Evolutionary conservation across 2,888 invertebrate genomes (phyloP).

Genomic region (Sinelater perroti): DNA sequence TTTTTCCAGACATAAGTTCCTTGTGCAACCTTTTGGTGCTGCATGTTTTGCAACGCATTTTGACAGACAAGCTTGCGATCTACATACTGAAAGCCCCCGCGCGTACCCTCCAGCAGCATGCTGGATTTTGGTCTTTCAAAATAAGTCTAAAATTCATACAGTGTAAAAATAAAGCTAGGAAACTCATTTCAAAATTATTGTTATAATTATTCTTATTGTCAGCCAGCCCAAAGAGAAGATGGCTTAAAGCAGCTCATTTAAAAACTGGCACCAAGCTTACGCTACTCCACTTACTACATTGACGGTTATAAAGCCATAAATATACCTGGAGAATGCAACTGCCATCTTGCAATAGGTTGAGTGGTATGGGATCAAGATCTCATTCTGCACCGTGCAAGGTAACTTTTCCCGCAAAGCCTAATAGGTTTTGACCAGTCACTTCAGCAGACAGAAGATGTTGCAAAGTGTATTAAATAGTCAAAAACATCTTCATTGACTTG

Average conservation of each 20-base stretch:
- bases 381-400: conserved; percentile 83
- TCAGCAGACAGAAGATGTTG: conserved; percentile 68
- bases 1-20: no score
- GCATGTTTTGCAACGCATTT: no score
- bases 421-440: conserved; percentile 79
- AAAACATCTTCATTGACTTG: conserved; percentile 92
- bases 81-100: no score
- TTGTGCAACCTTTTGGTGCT: no score
- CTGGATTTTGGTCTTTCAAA: no score
- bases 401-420: conserved; percentile 80
- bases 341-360: conserved; percentile 84
- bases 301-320: conserved; percentile 89
- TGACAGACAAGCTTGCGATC: no score
- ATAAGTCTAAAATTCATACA: no score
- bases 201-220: no score
- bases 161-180: no score
- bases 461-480: conserved; percentile 84
- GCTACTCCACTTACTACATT: conserved; percentile 97
- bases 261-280: conserved; percentile 91
- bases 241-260: conserved; percentile 85
- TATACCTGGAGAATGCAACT: conserved; percentile 84
- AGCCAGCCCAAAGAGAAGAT: conserved; percentile 85
- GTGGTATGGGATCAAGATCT: conserved; percentile 88
- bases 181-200: no score
- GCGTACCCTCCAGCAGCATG: no score